Base-by-base conservation (phyloP, 2,888 invertebrate genomes). In the Andrena minutula region DNA sequence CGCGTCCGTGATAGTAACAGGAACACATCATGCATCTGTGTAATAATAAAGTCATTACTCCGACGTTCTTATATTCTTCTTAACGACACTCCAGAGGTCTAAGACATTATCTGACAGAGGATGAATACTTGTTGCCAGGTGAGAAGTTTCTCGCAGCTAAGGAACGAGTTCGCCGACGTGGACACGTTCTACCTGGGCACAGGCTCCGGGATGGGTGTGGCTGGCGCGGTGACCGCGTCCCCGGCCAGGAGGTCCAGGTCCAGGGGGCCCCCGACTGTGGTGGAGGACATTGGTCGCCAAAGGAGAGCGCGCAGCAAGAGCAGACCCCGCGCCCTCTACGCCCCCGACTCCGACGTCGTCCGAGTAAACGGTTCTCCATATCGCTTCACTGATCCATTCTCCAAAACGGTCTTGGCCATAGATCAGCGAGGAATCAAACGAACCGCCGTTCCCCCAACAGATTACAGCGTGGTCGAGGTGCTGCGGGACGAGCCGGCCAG, bases 121-220 rank as follows among this genome's bases (percentile, higher is more conserved):
- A 8, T 32, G 7, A 35, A 35, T 35, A 41, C 6, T 61, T 26
- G 6, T 32, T 20, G 30, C 32, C 92, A 98, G 98, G 97, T 99
- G 2, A 95, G 98, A 89, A 98, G 99, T 94, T 99, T 98, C 94
- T 98, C 98, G 0, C 99, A 99, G 91, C 94, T 99, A 71, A 96
- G 98, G 65, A 98, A 98, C 93, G 99, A 99, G 93, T 98, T 98
- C 92, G 97, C 97, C 16, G 98, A 98, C 90, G 97, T 98, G 72
- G 98, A 98, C 93, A 98, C 98, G 4, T 99, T 99, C 94, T 98
- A 98, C 93, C 95, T 98, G 92, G 96, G 97, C 12, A 94, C 94
- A 4, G 95, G 95, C 1, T 89, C 94, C 51, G 90, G 91, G 0
- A 90, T 93, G 23, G 92, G 95, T 8, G 95, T 94, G 91, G 93